Percentiles rank a stretch among this genome's conserved stretches.
phyloP scores from a whole-genome alignment of 2,888 invertebrate species.

The Aphodius granarius region DNA sequence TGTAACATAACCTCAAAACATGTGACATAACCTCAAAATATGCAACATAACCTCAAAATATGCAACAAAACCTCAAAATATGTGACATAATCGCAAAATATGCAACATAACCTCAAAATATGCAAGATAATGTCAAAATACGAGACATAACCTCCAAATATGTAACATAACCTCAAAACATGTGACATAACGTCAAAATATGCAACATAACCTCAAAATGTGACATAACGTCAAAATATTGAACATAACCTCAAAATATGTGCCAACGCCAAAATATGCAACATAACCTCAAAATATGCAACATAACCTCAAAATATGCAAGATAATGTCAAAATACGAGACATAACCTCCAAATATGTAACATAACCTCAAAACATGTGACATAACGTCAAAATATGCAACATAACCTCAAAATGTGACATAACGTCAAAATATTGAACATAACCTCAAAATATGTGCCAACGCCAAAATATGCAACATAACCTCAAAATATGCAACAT shows the following conservation, averaged over 20 bases:
- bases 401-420: slow-evolving; percentile 6
- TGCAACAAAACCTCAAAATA: no score
- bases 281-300: background rate
- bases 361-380: slow-evolving; percentile 20
- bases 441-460: background rate
- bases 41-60: background rate
- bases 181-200: background rate
- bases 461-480: no score
- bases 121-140: no score
- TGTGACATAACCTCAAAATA: background rate
- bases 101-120: slow-evolving; percentile 1
- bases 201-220: background rate
- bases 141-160: background rate
- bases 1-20: slow-evolving; percentile 15
- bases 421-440: background rate
- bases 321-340: no score
- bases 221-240: background rate
- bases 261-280: no score
- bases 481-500: background rate
- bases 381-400: background rate
- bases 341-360: background rate
- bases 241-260: slow-evolving; percentile 3
- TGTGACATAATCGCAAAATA: background rate
- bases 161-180: slow-evolving; percentile 15
- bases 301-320: slow-evolving; percentile 10